Evolutionary conservation across 1,140 invertebrate species (phyloP).

Genomic region (Sesamia nonagrioides): DNA sequence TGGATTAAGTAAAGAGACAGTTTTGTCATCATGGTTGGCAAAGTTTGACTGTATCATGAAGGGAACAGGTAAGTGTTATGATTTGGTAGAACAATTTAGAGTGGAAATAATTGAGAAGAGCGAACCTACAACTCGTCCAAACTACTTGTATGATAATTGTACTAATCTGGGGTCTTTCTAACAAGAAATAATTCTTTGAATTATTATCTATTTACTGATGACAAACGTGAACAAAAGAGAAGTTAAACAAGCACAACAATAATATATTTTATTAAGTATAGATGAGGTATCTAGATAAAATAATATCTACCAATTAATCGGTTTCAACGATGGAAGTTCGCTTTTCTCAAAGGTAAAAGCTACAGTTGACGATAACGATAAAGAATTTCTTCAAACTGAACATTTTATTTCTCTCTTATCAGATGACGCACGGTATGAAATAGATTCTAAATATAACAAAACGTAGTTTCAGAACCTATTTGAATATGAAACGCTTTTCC

Average conservation of each 20-base stretch:
- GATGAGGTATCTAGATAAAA: not conserved
- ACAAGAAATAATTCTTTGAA: too few species aligned
- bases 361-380: conserved; percentile 40
- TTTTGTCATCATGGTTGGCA: conserved; percentile 99
- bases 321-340: not conserved
- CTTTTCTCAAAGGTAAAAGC: conserved; percentile 37
- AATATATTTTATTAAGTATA: not conserved
- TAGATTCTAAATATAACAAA: not conserved
- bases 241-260: not conserved
- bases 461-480: not conserved
- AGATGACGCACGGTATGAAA: not conserved
- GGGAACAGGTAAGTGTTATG: conserved; percentile 89
- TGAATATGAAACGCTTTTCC: not conserved
- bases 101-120: conserved; percentile 31
- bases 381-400: conserved; percentile 39
- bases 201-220: too few species aligned
- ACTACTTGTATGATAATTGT: not conserved
- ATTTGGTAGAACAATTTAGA: conserved; percentile 1
- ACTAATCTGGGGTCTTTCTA: too few species aligned
- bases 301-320: not conserved
- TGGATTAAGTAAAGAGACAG: conserved; percentile 99
- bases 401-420: not conserved
- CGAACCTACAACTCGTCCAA: not conserved
- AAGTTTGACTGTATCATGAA: conserved; percentile 99
- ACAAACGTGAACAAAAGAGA: not conserved